Conservation (phyloP, 2,888 invertebrate species). For the Cactoblastis cactorum region DNA sequence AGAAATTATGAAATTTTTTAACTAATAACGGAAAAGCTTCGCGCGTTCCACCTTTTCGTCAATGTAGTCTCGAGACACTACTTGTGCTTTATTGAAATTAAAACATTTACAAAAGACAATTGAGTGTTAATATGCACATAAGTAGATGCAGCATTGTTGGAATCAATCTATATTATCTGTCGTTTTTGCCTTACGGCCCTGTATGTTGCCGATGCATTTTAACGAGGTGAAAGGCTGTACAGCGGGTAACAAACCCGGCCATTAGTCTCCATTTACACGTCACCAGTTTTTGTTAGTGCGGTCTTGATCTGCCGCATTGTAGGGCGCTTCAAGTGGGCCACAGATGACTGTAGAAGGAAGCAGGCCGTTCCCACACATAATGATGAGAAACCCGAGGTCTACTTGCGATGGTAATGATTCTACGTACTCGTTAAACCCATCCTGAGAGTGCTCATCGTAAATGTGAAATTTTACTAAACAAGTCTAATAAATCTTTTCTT, state of each 20-base stretch:
- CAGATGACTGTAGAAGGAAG: constrained; percentile 47
- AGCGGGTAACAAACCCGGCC: constrained; percentile 50
- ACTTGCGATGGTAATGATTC: constrained; percentile 22
- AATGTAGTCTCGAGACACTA: no score
- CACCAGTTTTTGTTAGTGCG: constrained; percentile 54
- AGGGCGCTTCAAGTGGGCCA: constrained; percentile 49
- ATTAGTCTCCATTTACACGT: constrained; percentile 51
- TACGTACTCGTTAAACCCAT: constrained; percentile 11
- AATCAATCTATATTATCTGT: neutral
- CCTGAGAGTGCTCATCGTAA: neutral
- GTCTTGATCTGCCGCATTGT: constrained; percentile 56
- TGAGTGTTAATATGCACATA: no score
- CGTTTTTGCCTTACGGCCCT: constrained; percentile 11
- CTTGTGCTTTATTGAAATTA: no score
- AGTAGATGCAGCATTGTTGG: neutral
- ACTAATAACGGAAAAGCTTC: no score
- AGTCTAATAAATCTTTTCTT: neutral
- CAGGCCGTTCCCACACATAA: constrained; percentile 56
- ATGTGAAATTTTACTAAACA: neutral
- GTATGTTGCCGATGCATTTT: constrained; percentile 15
- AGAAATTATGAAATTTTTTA: no score
- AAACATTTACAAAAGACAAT: no score
- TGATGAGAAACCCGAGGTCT: constrained; percentile 55
- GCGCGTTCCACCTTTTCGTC: no score
- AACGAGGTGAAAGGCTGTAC: constrained; percentile 14